Evolutionary conservation across 2,113 vertebrate genomes (phyloP).

Genomic region (Labrus mixtus): DNA sequence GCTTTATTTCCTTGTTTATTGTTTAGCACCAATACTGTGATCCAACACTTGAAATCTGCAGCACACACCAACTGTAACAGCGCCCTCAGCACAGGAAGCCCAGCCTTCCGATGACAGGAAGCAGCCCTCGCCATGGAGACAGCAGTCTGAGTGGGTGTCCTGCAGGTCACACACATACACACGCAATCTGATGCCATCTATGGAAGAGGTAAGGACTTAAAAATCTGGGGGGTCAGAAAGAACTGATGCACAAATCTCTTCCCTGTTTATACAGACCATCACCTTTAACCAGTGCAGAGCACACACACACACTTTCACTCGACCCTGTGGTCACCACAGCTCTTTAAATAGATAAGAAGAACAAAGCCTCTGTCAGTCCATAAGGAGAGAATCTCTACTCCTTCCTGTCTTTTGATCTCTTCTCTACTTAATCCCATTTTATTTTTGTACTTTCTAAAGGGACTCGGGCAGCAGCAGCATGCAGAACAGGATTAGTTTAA

Average conservation of each 20-base stretch:
- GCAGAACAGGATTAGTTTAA: not conserved
- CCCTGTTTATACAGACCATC: conserved; percentile 47
- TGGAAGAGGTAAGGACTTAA: conserved; percentile 24
- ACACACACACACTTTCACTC: conserved; percentile 17
- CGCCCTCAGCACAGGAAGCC: conserved; percentile 66
- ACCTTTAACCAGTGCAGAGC: conserved; percentile 44
- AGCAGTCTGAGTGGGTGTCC: conserved; percentile 74
- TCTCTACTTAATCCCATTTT: conserved; percentile 29
- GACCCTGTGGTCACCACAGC: conserved; percentile 4
- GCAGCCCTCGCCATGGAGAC: conserved; percentile 72
- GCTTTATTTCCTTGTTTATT: too few species aligned
- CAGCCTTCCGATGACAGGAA: conserved; percentile 75
- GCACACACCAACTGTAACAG: conserved; percentile 18
- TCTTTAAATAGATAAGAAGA: conserved; percentile 58
- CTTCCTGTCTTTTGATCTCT: conserved; percentile 36
- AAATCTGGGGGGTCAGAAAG: conserved; percentile 15
- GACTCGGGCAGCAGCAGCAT: not conserved
- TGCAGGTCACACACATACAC: conserved; percentile 65
- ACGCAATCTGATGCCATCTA: conserved; percentile 45
- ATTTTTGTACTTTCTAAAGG: conserved; percentile 2
- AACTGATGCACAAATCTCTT: conserved; percentile 37
- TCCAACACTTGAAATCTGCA: conserved; percentile 11
- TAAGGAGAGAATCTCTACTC: conserved; percentile 13
- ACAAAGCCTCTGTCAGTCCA: conserved; percentile 32
- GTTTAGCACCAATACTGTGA: not conserved